These are phyloP conservation scores for Toxotes chatareus DNA, from an alignment of 2,113 vertebrate species.

Conservation along the genomic window DNA sequence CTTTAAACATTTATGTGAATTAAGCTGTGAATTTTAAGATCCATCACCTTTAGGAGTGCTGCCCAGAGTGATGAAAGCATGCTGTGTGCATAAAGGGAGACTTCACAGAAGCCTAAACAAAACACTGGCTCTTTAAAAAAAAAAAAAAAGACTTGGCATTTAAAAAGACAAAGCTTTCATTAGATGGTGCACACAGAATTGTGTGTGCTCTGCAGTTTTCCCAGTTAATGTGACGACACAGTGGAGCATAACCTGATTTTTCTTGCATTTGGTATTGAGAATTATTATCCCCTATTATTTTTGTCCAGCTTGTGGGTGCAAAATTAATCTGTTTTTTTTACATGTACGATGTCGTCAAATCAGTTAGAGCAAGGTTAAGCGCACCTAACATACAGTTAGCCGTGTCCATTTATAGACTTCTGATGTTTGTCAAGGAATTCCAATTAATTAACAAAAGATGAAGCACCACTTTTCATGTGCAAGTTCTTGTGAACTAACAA, in stretches of 20 bases:
- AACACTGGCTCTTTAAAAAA: background rate
- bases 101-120: conserved; percentile 10
- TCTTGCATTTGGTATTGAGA: background rate
- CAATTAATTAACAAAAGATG: conserved; percentile 31
- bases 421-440: conserved; percentile 25
- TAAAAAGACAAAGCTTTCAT: conserved; percentile 6
- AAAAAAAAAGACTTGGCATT: background rate
- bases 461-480: background rate
- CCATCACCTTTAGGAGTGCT: conserved; percentile 32
- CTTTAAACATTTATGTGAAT: conserved; percentile 61
- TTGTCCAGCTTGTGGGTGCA: background rate
- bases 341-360: background rate
- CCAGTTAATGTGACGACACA: background rate
- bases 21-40: conserved; percentile 46
- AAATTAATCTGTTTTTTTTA: conserved; percentile 5
- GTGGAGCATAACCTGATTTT: background rate
- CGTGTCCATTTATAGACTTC: conserved; percentile 30
- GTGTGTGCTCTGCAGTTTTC: conserved; percentile 3
- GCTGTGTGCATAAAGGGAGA: conserved; percentile 16
- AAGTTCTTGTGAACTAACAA: conserved; percentile 35
- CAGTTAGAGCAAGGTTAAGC: background rate
- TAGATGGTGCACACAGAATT: background rate
- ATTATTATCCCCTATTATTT: background rate
- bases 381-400: background rate
- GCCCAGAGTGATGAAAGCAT: conserved; percentile 53